Evolutionary conservation across 2,113 vertebrate genomes (phyloP).

Genomic region (Scatophagus argus): DNA sequence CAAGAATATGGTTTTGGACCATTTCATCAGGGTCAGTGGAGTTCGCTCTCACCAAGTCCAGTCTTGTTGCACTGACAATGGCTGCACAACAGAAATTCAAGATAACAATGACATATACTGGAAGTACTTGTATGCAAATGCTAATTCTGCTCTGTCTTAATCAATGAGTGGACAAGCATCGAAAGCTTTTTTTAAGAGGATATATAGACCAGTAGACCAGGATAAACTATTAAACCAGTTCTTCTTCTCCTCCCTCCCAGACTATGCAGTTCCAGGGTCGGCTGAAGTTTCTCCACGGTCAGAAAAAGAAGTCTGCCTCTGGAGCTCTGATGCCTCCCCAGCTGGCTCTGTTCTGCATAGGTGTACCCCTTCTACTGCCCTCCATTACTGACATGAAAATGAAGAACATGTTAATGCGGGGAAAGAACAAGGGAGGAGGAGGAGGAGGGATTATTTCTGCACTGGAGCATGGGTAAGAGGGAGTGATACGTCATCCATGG

Average conservation of each 20-base stretch:
- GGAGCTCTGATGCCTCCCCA: conserved; percentile 87
- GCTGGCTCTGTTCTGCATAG: conserved; percentile 94
- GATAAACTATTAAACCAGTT: background rate
- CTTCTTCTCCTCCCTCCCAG: conserved; percentile 73
- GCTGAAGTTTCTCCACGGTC: conserved; percentile 94
- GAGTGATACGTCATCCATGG: background rate
- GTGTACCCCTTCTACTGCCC: conserved; percentile 90
- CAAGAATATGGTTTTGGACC: conserved; percentile 41
- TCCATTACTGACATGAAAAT: conserved; percentile 89
- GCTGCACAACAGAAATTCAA: conserved; percentile 34
- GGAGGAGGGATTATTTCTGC: conserved; percentile 64
- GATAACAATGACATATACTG: conserved; percentile 27
- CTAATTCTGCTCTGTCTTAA: background rate
- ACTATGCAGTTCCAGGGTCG: conserved; percentile 98
- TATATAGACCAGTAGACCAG: background rate
- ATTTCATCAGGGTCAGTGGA: conserved; percentile 56
- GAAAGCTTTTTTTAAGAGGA: background rate
- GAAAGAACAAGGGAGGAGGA: conserved; percentile 85
- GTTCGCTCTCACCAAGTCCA: conserved; percentile 50
- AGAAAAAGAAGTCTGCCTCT: conserved; percentile 90
- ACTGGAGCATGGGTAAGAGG: conserved; percentile 78
- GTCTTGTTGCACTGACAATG: conserved; percentile 42
- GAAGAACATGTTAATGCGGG: conserved; percentile 87
- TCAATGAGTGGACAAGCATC: background rate
- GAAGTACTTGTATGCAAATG: conserved; percentile 28